Percentiles rank a stretch among this genome's conserved stretches.
phyloP scores from a whole-genome alignment of 2,888 invertebrate species.

The Drosophila monieri region DNA sequence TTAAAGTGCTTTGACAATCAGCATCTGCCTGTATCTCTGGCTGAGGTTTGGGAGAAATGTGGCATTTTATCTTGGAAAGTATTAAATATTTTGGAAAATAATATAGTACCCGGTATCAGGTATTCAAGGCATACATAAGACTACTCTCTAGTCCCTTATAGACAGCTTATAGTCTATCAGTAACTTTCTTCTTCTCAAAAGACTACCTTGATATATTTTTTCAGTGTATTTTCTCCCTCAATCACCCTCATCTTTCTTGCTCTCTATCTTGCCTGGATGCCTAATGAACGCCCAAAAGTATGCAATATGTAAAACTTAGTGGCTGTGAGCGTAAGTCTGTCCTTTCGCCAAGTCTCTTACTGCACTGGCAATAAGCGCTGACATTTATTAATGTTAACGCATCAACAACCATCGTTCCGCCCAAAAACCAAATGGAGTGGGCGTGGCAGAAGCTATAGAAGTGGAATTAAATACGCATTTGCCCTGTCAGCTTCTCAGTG shows the following conservation, averaged over 20 bases:
- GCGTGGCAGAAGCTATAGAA: conserved; percentile 53
- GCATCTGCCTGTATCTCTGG: conserved; percentile 41
- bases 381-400: conserved; percentile 77
- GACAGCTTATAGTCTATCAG: no score
- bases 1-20: conserved; percentile 67
- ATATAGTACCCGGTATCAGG: not conserved
- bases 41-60: conserved; percentile 1
- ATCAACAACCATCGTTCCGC: conserved; percentile 45
- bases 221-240: not conserved
- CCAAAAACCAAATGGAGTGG: conserved; percentile 24
- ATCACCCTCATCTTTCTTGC: conserved; percentile 17
- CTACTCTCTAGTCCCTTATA: no score
- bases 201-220: not conserved
- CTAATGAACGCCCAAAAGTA: conserved; percentile 41
- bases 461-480: conserved; percentile 75
- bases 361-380: conserved; percentile 57
- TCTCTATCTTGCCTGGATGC: conserved; percentile 16
- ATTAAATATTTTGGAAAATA: not conserved
- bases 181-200: no score
- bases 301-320: conserved; percentile 58
- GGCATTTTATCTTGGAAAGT: not conserved
- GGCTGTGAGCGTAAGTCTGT: not conserved
- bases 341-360: conserved; percentile 12
- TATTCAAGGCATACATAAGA: not conserved
- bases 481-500: conserved; percentile 60